These are phyloP conservation scores for Platypus cylindrus DNA, from an alignment of 2,888 invertebrate genomes.

Conservation along the genomic window DNA sequence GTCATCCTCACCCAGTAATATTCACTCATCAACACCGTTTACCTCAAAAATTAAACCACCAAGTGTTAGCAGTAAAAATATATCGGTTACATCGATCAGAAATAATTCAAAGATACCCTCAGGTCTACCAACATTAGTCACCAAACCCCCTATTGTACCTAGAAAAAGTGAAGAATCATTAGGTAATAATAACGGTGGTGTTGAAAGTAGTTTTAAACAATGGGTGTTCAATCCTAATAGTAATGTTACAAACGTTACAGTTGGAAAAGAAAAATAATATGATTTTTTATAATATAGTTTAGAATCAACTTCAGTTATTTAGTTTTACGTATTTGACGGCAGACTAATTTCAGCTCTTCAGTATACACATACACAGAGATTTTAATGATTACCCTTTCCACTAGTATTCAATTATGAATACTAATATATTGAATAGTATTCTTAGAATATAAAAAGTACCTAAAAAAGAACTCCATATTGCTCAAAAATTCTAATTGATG, in stretches of 20 bases:
- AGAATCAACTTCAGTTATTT: too few species aligned
- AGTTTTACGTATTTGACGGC: too few species aligned
- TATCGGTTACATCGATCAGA: conserved; percentile 51
- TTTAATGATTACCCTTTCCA: too few species aligned
- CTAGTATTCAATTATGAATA: too few species aligned
- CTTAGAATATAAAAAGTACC: too few species aligned
- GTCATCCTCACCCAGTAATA: conserved; percentile 25
- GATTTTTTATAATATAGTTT: too few species aligned
- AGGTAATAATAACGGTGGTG: conserved; percentile 27
- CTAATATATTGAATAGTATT: too few species aligned
- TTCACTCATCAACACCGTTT: conserved; percentile 29
- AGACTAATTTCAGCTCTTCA: too few species aligned
- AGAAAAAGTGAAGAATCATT: conserved; percentile 33
- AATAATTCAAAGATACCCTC: conserved; percentile 42
- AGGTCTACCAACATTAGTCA: conserved; percentile 28
- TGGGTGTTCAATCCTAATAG: conserved; percentile 35
- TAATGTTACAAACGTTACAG: conserved; percentile 31
- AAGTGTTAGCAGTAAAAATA: conserved; percentile 34
- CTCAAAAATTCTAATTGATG: too few species aligned
- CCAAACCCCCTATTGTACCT: conserved; percentile 38
- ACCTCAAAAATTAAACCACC: conserved; percentile 28
- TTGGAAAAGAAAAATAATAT: conserved; percentile 26
- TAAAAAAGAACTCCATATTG: too few species aligned
- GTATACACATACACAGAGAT: too few species aligned
- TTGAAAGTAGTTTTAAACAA: conserved; percentile 32